Evolutionary conservation across 2,797 vertebrate species (phyloP).

Genomic region (Danio kyathit): DNA sequence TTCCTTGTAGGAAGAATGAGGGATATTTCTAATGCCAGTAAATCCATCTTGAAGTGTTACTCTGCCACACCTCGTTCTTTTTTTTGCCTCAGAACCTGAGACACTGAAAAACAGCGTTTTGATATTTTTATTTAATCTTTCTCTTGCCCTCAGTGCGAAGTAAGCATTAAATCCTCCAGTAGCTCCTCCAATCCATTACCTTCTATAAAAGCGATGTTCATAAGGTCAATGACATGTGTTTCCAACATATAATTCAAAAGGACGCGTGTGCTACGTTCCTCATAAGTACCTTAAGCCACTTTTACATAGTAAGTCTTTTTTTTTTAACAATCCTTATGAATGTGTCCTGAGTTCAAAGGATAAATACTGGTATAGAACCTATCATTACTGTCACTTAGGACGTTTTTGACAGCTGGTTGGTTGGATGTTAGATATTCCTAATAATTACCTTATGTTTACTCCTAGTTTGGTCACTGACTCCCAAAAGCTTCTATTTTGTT

Average conservation of each 20-base stretch:
- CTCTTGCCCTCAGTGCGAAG: neutral
- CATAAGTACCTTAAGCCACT: neutral
- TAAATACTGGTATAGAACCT: neutral
- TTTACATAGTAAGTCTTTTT: neutral
- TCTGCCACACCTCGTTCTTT: neutral
- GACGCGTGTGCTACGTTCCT: neutral
- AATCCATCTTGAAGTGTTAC: constrained; percentile 21
- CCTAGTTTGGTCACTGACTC: neutral
- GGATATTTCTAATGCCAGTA: constrained; percentile 23
- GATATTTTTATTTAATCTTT: neutral
- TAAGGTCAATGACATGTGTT: neutral
- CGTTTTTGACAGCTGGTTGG: neutral
- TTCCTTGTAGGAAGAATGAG: constrained; percentile 8
- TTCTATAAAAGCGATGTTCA: neutral
- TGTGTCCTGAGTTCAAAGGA: neutral
- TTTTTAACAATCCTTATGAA: too few relatives aligned
- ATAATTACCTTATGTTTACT: neutral
- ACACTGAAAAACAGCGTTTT: neutral
- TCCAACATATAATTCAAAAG: neutral
- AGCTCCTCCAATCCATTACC: neutral
- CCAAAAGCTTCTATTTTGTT: neutral
- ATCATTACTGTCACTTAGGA: neutral
- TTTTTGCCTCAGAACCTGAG: neutral
- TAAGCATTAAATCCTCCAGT: neutral
- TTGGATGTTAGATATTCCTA: neutral